Evolutionary conservation across 2,888 invertebrate species (phyloP).

Genomic region (Cybosia mesomella): DNA sequence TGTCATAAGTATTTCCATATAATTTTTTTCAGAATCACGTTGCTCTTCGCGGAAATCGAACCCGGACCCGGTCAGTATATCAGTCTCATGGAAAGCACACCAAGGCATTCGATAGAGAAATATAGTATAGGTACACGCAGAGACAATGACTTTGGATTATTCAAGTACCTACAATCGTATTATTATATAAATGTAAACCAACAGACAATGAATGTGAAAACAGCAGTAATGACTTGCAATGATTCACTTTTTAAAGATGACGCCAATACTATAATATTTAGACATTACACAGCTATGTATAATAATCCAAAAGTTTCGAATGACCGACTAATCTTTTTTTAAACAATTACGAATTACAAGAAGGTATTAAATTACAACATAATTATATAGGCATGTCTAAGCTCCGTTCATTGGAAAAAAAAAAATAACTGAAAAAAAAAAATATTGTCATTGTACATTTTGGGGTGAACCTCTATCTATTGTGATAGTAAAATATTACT

Average conservation of each 20-base stretch:
- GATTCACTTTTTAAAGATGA: conserved; percentile 8
- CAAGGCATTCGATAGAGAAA: no score
- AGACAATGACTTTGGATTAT: no score
- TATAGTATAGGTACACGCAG: no score
- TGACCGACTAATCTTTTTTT: background rate
- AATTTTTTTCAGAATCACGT: no score
- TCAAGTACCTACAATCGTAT: no score
- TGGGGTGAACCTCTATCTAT: background rate
- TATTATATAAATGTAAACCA: background rate
- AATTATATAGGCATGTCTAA: background rate
- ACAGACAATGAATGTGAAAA: background rate
- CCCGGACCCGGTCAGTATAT: no score
- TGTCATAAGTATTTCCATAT: no score
- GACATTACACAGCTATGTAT: conserved; percentile 10
- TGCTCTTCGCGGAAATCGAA: no score
- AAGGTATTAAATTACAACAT: background rate
- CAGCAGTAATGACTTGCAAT: background rate
- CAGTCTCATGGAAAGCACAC: no score
- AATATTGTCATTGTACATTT: background rate
- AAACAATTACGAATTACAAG: background rate
- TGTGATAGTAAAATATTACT: background rate
- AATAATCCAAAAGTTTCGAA: background rate
- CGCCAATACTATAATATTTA: conserved; percentile 13
- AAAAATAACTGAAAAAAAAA: background rate
- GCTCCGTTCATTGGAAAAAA: background rate